phyloP scores from a whole-genome alignment of 1,140 invertebrate species.

The Habropoda laboriosa region DNA sequence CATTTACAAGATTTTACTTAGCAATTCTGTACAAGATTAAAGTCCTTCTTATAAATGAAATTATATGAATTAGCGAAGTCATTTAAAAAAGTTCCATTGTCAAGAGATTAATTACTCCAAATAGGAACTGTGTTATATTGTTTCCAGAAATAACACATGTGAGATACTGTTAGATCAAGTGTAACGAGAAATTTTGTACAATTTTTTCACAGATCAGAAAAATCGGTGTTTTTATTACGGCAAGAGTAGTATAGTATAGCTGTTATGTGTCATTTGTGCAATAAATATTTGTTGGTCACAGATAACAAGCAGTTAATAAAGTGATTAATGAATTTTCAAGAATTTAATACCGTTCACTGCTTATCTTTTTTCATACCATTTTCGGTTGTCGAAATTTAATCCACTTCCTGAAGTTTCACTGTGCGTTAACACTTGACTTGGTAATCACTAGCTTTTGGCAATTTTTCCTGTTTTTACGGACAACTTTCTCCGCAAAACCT shows the following conservation, averaged over 20 bases:
- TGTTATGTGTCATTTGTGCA: not conserved
- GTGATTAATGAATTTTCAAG: not conserved
- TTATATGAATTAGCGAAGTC: not conserved
- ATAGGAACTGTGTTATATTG: not conserved
- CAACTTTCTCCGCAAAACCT: not conserved
- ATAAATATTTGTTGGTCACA: too few relatives aligned
- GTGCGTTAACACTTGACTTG: not conserved
- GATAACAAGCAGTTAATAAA: not conserved
- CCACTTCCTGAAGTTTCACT: conserved; percentile 12
- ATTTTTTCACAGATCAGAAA: not conserved
- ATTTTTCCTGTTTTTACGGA: not conserved
- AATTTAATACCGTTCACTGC: not conserved
- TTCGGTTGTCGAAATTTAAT: not conserved
- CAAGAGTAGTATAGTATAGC: not conserved
- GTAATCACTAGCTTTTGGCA: not conserved
- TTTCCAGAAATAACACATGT: not conserved
- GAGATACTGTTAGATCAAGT: not conserved
- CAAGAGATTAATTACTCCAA: not conserved
- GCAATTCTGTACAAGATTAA: not conserved
- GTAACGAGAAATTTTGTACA: not conserved
- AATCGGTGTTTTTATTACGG: not conserved
- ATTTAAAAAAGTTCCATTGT: not conserved
- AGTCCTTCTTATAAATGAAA: not conserved
- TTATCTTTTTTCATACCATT: not conserved
- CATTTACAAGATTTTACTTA: not conserved